phyloP scores from a whole-genome alignment of 2,113 vertebrate species.

The Chloebia gouldiae region DNA sequence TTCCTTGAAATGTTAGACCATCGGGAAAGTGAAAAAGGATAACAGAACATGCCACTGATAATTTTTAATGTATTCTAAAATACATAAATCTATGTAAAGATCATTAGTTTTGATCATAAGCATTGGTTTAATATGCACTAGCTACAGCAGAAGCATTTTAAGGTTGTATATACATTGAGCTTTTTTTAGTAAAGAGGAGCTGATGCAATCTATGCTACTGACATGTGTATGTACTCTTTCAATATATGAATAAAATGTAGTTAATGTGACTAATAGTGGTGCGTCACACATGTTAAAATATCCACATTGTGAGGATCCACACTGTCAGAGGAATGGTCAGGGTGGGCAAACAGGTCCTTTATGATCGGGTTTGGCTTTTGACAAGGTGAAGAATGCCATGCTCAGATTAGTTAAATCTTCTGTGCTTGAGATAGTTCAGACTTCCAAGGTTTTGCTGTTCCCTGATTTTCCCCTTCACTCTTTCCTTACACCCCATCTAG shows the following conservation, averaged over 20 bases:
- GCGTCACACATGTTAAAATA: neutral
- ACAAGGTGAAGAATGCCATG: neutral
- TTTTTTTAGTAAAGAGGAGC: conserved; percentile 59
- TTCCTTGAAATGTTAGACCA: neutral
- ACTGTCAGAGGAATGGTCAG: neutral
- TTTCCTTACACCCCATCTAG: conserved; percentile 57
- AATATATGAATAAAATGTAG: conserved; percentile 67
- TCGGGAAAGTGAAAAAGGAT: conserved; percentile 25
- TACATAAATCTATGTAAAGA: conserved; percentile 40
- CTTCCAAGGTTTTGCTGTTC: neutral
- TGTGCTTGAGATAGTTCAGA: neutral
- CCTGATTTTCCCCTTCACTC: neutral
- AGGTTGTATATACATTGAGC: conserved; percentile 44
- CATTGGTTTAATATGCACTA: conserved; percentile 28
- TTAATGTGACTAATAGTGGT: neutral
- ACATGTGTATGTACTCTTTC: conserved; percentile 40
- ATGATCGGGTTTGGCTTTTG: neutral
- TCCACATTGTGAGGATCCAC: accelerated
- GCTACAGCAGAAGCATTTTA: conserved; percentile 38
- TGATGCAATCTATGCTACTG: conserved; percentile 26
- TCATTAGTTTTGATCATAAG: conserved; percentile 47
- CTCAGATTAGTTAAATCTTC: neutral
- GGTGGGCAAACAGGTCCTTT: neutral
- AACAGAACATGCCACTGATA: conserved; percentile 38
- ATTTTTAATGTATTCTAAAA: conserved; percentile 62